Conservation (phyloP, 2,888 invertebrate genomes). For the Lissonota sp. region DNA sequence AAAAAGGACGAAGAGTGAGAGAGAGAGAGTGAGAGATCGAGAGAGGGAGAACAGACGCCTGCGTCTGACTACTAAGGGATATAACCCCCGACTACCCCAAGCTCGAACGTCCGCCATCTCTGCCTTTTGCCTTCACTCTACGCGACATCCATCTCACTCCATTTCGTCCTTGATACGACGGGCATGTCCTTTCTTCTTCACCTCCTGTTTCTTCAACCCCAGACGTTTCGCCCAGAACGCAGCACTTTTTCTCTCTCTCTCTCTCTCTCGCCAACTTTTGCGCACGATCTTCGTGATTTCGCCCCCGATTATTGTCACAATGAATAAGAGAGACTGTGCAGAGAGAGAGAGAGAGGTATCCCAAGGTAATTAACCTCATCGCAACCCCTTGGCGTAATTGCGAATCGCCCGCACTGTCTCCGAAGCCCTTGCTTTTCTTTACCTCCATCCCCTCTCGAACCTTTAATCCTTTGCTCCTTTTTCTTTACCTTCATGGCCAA, state of each 20-base stretch:
- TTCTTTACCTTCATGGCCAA: constrained; percentile 62
- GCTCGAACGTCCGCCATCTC: constrained; percentile 50
- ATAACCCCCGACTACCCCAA: constrained; percentile 67
- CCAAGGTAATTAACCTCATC: constrained; percentile 50
- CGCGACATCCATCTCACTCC: constrained; percentile 34
- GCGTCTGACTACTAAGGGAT: constrained; percentile 76
- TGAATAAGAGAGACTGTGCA: constrained; percentile 4
- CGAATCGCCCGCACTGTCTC: constrained; percentile 40
- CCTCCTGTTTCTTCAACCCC: constrained; percentile 47
- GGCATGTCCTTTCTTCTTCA: constrained; percentile 40
- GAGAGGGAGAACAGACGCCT: constrained; percentile 71
- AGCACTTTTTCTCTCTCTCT: constrained; percentile 39
- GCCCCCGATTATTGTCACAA: constrained; percentile 59
- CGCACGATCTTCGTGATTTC: constrained; percentile 44
- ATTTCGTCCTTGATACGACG: constrained; percentile 29
- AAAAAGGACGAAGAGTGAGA: constrained; percentile 48
- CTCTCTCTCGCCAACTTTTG: too few relatives aligned
- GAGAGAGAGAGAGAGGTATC: constrained; percentile 46
- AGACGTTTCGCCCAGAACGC: constrained; percentile 44
- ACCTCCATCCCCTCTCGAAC: too few relatives aligned
- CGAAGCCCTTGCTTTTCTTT: constrained; percentile 26
- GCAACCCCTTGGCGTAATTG: constrained; percentile 20
- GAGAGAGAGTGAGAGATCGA: constrained; percentile 44
- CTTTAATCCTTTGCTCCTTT: constrained; percentile 14
- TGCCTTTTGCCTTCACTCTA: constrained; percentile 23